These are phyloP conservation scores for Pycnonotus jocosus DNA, from an alignment of 2,113 vertebrate genomes.

Conservation along the genomic window DNA sequence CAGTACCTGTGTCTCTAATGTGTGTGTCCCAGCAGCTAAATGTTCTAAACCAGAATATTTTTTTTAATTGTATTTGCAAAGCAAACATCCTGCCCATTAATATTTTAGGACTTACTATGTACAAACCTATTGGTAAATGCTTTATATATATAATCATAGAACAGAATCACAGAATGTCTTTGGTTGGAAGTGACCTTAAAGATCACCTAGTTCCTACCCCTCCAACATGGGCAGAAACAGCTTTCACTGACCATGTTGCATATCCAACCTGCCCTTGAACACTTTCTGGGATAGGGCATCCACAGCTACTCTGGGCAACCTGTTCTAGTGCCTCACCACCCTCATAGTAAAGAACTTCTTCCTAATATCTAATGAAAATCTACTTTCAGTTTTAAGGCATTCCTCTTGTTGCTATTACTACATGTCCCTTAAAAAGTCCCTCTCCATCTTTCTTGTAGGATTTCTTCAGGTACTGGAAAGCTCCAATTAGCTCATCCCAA, in stretches of 20 bases:
- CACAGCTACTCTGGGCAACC: not conserved
- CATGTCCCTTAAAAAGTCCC: not conserved
- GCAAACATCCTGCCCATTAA: not conserved
- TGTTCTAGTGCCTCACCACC: not conserved
- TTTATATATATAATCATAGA: not conserved
- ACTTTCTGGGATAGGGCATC: not conserved
- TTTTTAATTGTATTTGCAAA: rapidly evolving
- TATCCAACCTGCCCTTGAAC: not conserved
- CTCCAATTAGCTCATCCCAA: not conserved
- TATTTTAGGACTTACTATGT: not conserved
- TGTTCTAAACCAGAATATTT: not conserved
- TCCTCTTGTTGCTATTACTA: not conserved
- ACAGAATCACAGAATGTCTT: not conserved
- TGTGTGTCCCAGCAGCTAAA: not conserved
- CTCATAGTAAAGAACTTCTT: not conserved
- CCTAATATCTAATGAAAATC: not conserved
- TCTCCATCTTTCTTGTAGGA: not conserved
- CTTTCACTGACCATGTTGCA: not conserved
- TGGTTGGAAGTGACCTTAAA: not conserved
- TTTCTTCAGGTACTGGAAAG: not conserved
- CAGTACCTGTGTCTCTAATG: not conserved
- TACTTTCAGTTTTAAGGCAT: not conserved
- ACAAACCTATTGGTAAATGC: not conserved
- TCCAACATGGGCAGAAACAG: not conserved
- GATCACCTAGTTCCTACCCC: not conserved